phyloP scores from a whole-genome alignment of 1,140 invertebrate species.

The Magallana gigas region DNA sequence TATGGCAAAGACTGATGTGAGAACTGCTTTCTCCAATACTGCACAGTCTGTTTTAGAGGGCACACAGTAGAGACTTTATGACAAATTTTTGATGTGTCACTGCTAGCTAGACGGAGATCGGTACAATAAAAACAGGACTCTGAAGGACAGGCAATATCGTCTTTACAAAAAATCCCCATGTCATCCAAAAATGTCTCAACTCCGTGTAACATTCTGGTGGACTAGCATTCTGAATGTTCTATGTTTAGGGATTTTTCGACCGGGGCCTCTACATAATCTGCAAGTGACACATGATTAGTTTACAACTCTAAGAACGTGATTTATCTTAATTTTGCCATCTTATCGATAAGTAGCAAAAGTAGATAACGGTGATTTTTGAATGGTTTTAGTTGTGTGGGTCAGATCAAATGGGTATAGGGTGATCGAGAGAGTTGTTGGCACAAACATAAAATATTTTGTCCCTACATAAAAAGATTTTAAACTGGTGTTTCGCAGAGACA shows the following conservation, averaged over 20 bases:
- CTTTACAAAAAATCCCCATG: background rate
- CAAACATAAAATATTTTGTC: background rate
- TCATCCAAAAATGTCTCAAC: background rate
- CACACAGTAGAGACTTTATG: background rate
- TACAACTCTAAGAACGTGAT: background rate
- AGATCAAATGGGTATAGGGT: background rate
- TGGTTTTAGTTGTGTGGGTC: background rate
- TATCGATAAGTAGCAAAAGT: background rate
- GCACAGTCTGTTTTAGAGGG: background rate
- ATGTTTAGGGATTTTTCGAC: background rate
- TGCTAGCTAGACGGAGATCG: background rate
- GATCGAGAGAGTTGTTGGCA: background rate
- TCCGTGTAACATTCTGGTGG: background rate
- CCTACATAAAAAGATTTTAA: background rate
- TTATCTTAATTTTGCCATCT: conserved; percentile 16
- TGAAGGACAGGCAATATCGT: background rate
- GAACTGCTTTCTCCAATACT: background rate
- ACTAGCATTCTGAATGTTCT: background rate
- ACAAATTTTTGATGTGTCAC: background rate
- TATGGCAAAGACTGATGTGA: background rate
- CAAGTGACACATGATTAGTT: background rate
- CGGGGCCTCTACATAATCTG: background rate
- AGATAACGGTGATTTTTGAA: conserved; percentile 6
- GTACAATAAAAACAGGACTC: background rate
- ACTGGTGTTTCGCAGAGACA: background rate